Evolutionary conservation across 2,888 invertebrate species (phyloP).

Genomic region (Dasysyrphus albostriatus): DNA sequence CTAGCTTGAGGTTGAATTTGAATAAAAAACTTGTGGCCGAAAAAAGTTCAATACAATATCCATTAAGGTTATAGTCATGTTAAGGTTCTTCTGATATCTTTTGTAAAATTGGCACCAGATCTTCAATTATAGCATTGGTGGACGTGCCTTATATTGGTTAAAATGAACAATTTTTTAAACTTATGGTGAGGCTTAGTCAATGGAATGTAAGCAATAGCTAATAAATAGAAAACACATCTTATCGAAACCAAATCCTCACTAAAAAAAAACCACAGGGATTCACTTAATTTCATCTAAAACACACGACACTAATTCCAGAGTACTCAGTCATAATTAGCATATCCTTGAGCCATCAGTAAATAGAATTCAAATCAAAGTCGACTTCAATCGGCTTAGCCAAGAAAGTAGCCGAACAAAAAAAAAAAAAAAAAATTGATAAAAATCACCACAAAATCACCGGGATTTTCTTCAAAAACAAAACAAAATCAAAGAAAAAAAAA

Average conservation of each 20-base stretch:
- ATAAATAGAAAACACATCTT: too few relatives aligned
- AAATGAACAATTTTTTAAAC: too few relatives aligned
- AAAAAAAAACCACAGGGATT: constrained; percentile 6
- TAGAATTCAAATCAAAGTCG: constrained; percentile 70
- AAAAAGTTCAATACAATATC: too few relatives aligned
- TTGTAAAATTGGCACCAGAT: too few relatives aligned
- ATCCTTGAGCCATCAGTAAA: constrained; percentile 39
- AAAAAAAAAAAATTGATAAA: constrained; percentile 49
- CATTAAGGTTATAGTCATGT: too few relatives aligned
- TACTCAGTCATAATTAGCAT: constrained; percentile 65
- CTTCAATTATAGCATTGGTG: too few relatives aligned
- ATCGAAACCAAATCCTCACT: background rate
- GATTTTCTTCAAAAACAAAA: constrained; percentile 46
- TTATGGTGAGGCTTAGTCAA: too few relatives aligned
- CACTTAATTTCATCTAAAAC: constrained; percentile 42
- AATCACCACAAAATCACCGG: constrained; percentile 67
- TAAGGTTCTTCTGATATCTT: too few relatives aligned
- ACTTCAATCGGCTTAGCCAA: constrained; percentile 74
- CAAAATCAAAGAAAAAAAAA: constrained; percentile 23
- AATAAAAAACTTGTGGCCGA: too few relatives aligned
- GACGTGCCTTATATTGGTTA: too few relatives aligned
- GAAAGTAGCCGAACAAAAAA: constrained; percentile 45
- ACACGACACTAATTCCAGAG: constrained; percentile 47
- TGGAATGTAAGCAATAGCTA: too few relatives aligned
- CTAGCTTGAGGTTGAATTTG: too few relatives aligned